phyloP scores from a whole-genome alignment of 2,888 invertebrate species.

The Lottia gigantea region DNA sequence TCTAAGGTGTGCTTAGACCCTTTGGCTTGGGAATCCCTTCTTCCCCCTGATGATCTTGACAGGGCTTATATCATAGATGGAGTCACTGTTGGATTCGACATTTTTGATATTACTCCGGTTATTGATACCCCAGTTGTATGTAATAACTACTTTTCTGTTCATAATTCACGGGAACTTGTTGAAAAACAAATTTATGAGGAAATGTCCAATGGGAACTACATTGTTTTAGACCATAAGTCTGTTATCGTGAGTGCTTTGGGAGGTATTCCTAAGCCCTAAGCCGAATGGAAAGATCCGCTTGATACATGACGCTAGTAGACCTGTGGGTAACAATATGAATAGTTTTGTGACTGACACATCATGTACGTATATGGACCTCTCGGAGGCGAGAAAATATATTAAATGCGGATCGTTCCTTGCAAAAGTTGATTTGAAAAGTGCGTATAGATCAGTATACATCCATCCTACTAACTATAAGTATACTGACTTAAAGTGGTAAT shows the following conservation, averaged over 20 bases:
- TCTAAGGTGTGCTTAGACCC: too few relatives aligned
- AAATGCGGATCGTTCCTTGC: constrained; percentile 1
- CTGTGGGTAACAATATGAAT: not conserved
- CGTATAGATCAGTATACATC: constrained; percentile 5
- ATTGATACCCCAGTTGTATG: not conserved
- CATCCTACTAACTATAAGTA: not conserved
- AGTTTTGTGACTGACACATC: not conserved
- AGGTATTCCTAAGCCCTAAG: constrained; percentile 11
- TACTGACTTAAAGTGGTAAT: constrained; percentile 1
- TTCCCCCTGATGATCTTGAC: too few relatives aligned
- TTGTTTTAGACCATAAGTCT: not conserved
- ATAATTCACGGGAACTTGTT: not conserved
- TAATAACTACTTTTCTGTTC: not conserved
- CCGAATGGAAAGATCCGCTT: not conserved
- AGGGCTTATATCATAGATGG: too few relatives aligned
- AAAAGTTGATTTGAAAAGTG: constrained; percentile 15
- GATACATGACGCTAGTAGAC: constrained; percentile 12
- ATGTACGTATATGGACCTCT: constrained; percentile 10
- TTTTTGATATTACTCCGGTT: too few relatives aligned
- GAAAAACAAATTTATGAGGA: not conserved
- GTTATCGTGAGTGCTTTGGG: constrained; percentile 7
- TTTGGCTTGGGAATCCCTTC: too few relatives aligned
- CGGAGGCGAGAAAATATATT: not conserved
- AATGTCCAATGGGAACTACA: not conserved
- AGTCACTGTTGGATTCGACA: too few relatives aligned